Conservation (phyloP, 2,113 vertebrate species). For the Falco punctatus region DNA sequence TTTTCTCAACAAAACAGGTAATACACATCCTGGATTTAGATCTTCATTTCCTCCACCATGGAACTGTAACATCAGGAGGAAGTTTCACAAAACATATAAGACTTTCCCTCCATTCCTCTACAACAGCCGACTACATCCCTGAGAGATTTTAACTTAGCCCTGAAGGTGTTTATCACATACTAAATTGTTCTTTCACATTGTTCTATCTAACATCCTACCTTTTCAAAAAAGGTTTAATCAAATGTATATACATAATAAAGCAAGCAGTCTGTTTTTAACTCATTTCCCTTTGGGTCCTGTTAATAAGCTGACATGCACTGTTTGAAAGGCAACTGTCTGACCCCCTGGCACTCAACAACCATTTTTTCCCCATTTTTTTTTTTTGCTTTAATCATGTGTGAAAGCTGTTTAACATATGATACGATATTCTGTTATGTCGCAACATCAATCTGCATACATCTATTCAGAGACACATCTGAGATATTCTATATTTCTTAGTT, state of each 20-base stretch:
- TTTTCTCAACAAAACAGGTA: not conserved
- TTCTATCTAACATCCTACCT: not conserved
- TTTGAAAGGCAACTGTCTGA: not conserved
- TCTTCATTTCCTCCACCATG: not conserved
- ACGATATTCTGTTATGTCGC: not conserved
- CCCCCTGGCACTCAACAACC: not conserved
- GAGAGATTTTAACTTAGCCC: not conserved
- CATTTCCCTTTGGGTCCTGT: not conserved
- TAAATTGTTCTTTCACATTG: constrained; percentile 38
- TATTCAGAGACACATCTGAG: not conserved
- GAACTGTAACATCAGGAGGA: not conserved
- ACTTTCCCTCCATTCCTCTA: not conserved
- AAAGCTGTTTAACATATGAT: not conserved
- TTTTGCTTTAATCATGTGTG: not conserved
- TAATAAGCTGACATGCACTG: constrained; percentile 22
- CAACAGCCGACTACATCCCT: not conserved
- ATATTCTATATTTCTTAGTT: not conserved
- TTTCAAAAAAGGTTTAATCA: not conserved
- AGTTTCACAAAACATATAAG: not conserved
- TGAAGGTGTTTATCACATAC: constrained; percentile 8
- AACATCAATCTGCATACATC: not conserved
- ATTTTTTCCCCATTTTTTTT: not conserved
- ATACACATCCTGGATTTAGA: not conserved
- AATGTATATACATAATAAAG: constrained; percentile 42
- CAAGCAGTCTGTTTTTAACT: constrained; percentile 42